phyloP scores from a whole-genome alignment of 1,140 invertebrate genomes.

The Drosophila obscura region DNA sequence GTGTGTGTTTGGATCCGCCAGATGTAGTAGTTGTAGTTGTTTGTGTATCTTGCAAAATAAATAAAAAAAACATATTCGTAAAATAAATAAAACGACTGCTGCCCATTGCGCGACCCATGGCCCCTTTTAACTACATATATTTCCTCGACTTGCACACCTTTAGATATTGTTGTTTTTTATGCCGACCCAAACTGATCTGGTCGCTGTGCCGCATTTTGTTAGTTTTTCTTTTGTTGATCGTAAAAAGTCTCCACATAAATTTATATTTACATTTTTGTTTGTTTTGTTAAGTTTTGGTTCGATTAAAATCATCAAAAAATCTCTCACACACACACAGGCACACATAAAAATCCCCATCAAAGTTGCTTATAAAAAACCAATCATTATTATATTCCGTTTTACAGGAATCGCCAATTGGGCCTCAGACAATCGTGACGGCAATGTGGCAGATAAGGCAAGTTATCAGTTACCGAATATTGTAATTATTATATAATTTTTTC shows the following conservation, averaged over 20 bases:
- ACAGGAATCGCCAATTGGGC: conserved; percentile 83
- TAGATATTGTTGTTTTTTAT: conserved; percentile 57
- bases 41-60: conserved; percentile 64
- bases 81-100: conserved; percentile 68
- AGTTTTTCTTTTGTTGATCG: conserved; percentile 21
- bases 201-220: not conserved
- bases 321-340: not conserved
- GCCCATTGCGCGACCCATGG: conserved; percentile 10
- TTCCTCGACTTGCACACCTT: conserved; percentile 45
- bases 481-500: conserved; percentile 15
- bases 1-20: not conserved
- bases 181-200: conserved; percentile 5
- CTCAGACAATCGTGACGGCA: conserved; percentile 79
- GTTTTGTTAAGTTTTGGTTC: conserved; percentile 19
- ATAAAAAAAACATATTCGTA: conserved; percentile 74
- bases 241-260: too few relatives aligned
- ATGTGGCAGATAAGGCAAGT: conserved; percentile 83
- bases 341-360: not conserved
- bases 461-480: conserved; percentile 15
- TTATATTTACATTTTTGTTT: not conserved
- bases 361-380: conserved; percentile 17
- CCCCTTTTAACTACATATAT: not conserved
- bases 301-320: conserved; percentile 25
- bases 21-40: conserved; percentile 2
- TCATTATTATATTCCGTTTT: conserved; percentile 51